Evolutionary conservation across 1,140 invertebrate genomes (phyloP), one percentile per base, ranked within the genome.

Genomic region (Drosophila ohnishii): DNA sequence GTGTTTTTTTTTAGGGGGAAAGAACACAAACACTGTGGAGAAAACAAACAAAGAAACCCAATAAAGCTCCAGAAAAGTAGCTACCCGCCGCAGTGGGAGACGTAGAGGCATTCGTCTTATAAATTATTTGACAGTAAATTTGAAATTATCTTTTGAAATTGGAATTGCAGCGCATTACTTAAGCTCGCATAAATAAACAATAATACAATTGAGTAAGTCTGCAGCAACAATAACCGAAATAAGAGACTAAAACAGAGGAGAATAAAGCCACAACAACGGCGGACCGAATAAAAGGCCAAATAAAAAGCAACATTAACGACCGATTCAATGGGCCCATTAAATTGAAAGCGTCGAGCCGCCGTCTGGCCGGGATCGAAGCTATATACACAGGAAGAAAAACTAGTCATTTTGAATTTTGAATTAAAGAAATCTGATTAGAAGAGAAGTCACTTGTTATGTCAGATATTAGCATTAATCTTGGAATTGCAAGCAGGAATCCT

Each of bases 161-260:
- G 47, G 55, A 88, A 80, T 84, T 80, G 66, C 64, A 69, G 75
- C 50, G 74, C 80, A 89, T 88, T 88, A 88, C 79, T 88, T 88
- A 88, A 88, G 87, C 81, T 75, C 66, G 69, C 84, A 88, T 88
- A 88, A 88, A 88, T 88, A 88, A 88, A 80, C 80, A 84, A 88
- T 88, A 88, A 80, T 59, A 84, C 79, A 75, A 88, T 88, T 88
- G 84, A 88, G 84, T 78, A 80, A 88, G 79, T 78, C 83, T 69
- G 58, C 51, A 64, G 65, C 57, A 63, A 50, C 44, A 71, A 63
- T 61, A 75, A 71, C 19, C 45, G 58, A 19, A 58, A 58, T 40
- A 53, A 48, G 53, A 40, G 47, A 63, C 75, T 71, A 77, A 62
- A 64, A 75, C 39, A 66, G 60, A 56, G 51, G 42, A 44, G 53